Evolutionary conservation across 2,797 vertebrate genomes (phyloP), one percentile per base, ranked within the genome.

Genomic region (Bryconaethiops microstoma): DNA sequence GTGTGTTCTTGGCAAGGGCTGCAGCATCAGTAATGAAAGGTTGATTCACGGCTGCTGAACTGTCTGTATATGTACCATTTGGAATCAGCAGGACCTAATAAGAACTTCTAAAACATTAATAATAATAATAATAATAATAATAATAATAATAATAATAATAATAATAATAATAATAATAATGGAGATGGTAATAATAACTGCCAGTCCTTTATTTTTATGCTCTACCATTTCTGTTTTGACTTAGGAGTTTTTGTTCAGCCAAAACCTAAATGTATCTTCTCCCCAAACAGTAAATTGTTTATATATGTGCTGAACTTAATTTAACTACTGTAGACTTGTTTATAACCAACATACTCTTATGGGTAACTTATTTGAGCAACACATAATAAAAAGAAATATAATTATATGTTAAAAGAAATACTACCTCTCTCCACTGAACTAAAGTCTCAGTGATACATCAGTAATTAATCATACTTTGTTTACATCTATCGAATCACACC

Each of bases 1-100:
- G 35, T 73, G 69, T 77, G 50, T 77, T 77, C 68, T 73, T 83
- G 78, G 82, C 82, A 80, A 50, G 2, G 3, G 39, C 60, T 67
- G 21, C n/a, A 57, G 48, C 14, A 71, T 71, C 39, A 57, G 54
- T 67, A 39, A 54, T 68, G 67, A 71, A 42, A 52, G 59, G 23
- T 42, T 13, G 17, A 50, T 21, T 45, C 54, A 65, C 48, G 29
- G 12, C 50, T 42, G 35, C 40, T 68, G 45, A 42, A 48, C 29
- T 35, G 42, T 75, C 14, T 50, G n/a, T 21, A 62, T 55, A 42
- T n/a, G 0, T 42, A 42, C 40, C 40, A 42, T 42, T 42, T 42
- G 40, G 7, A 42, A 42, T 42, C 40, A 42, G 3, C 40, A 42
- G n/a, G n/a, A n/a, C n/a, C n/a, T 42, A 42, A 42, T 42, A 42